Evolutionary conservation across 2,797 vertebrate genomes (phyloP).

Genomic region (Anguilla megastoma): DNA sequence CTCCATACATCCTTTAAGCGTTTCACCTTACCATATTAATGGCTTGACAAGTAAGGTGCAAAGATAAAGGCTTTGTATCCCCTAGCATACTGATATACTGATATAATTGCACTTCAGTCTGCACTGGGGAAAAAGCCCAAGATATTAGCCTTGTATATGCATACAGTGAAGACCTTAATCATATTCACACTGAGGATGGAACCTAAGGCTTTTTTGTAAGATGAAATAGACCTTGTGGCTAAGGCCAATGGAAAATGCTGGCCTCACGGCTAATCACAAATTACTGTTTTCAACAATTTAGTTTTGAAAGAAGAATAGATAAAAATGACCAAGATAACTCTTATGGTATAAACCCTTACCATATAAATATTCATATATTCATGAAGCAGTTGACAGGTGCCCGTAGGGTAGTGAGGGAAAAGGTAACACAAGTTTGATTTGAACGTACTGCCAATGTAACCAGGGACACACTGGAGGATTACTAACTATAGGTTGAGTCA

Average conservation of each 20-base stretch:
- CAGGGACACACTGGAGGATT: neutral
- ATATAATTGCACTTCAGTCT: neutral
- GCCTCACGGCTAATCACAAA: neutral
- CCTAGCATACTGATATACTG: neutral
- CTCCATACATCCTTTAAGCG: neutral
- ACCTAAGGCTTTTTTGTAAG: neutral
- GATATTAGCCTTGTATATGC: neutral
- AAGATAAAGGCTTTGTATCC: neutral
- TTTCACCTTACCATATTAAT: neutral
- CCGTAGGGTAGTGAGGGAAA: neutral
- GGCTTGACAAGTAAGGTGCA: neutral
- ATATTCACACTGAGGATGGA: neutral
- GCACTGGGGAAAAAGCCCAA: neutral
- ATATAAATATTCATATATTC: neutral
- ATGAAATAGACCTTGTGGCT: neutral
- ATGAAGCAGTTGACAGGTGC: neutral
- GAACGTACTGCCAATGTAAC: neutral
- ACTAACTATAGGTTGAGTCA: neutral
- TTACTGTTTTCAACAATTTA: neutral
- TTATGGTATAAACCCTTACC: neutral
- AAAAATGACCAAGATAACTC: neutral
- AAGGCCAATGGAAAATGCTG: neutral
- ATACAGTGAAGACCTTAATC: neutral
- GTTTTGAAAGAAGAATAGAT: neutral
- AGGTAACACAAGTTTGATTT: neutral